Evolutionary conservation across 1,140 invertebrate genomes (phyloP), one percentile per base, ranked within the genome.

Genomic region (Heliconius himera): DNA sequence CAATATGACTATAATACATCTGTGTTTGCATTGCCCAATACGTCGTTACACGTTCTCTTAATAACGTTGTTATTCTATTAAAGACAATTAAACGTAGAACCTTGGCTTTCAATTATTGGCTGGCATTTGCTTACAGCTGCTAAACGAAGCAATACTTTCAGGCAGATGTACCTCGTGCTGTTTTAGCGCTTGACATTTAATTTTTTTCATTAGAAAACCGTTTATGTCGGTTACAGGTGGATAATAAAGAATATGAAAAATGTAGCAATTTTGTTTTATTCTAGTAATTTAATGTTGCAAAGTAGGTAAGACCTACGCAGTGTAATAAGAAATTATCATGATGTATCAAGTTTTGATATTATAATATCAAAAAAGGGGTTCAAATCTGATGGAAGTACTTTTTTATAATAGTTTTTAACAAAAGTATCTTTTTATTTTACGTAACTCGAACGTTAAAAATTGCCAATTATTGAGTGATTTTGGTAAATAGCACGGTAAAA

Each of bases 101-200:
- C 89, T 92, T 89, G 88, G 83, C 84, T 85, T 83, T 89, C 84
- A 89, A 91, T 89, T 88, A 88, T 87, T 77, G 77, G 84, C 84
- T 93, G 91, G 91, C 91, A 93, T 93, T 93, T 91, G 84, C 82
- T 83, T 70, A 87, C 90, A 93, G 90, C 89, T 93, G 91, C 89
- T 81, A 89, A 86, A 78, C 82, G 71, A 74, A 85, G 85, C 87
- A 89, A 89, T 88, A 87, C 81, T 89, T 88, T 88, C 85, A 88
- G 60, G 82, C 90, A 93, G 91, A 91, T 91, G 90, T 87, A 1
- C 82, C 84, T 78, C 88, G 80, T 87, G 87, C 78, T 80, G 81
- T 70, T 77, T 26, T 80, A 77, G 83, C 85, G 87, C 87, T 89
- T 87, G 82, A 86, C 81, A 84, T 88, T 89, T 82, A 85, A 84